Conservation (phyloP, 2,888 invertebrate species). For the Smittia sp. region DNA sequence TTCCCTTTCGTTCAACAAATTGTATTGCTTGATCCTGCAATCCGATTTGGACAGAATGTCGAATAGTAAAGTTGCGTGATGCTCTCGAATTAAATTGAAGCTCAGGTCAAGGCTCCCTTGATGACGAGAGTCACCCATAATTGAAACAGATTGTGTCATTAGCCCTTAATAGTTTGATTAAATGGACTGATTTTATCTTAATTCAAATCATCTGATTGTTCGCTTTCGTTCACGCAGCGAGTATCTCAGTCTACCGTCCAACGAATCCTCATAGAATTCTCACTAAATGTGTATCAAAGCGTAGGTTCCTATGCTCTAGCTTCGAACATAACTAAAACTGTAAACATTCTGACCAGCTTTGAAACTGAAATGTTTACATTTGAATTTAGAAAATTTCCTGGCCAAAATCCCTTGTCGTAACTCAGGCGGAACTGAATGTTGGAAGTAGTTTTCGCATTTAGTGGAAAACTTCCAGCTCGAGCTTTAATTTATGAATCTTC, state of each 20-base stretch:
- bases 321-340: neutral
- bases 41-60: neutral
- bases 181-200: slow-evolving; percentile 5
- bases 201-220: slow-evolving; percentile 27
- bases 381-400: neutral
- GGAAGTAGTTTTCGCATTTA: neutral
- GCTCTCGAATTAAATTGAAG: neutral
- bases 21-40: neutral
- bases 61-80: neutral
- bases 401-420: neutral
- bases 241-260: neutral
- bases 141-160: slow-evolving; percentile 39
- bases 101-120: neutral
- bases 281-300: no score
- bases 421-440: neutral
- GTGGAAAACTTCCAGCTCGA: slow-evolving; percentile 21
- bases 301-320: no score
- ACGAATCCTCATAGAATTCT: neutral
- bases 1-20: neutral
- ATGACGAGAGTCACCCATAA: neutral
- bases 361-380: neutral
- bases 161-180: slow-evolving; percentile 17
- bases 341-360: neutral
- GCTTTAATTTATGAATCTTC: slow-evolving; percentile 12
- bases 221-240: slow-evolving; percentile 1